Evolutionary conservation across 2,113 vertebrate species (phyloP).

Genomic region (Anolis carolinensis): DNA sequence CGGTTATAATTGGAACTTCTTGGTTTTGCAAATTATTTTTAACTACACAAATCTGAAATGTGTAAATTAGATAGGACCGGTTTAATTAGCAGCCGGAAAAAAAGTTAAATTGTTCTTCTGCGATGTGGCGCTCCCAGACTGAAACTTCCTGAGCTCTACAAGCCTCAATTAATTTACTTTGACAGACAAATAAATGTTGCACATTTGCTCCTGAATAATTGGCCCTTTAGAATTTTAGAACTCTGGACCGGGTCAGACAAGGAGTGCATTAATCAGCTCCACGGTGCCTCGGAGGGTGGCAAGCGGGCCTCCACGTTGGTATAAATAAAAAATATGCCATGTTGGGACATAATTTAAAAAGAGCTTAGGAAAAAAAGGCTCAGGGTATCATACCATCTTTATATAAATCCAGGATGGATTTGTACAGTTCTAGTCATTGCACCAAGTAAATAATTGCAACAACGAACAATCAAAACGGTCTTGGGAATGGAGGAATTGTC

Average conservation of each 20-base stretch:
- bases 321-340: no score
- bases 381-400: no score
- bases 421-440: no score
- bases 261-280: neutral
- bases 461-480: no score
- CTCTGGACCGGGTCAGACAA: neutral
- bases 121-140: neutral
- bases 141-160: neutral
- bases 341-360: no score
- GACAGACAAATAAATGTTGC: neutral
- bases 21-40: neutral
- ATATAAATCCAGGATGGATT: no score
- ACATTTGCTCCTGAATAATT: neutral
- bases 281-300: neutral
- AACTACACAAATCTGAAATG: conserved; percentile 8
- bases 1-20: conserved; percentile 1
- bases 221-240: neutral
- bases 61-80: conserved; percentile 12
- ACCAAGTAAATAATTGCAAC: no score
- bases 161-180: neutral
- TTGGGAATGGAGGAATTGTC: no score
- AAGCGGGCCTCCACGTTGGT: neutral
- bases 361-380: no score
- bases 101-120: neutral
- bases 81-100: conserved; percentile 5